A percentile compares a stretch with the other conserved stretches of the same genome.
Conservation (phyloP, 2,888 invertebrate genomes). For the Neria commutata region DNA sequence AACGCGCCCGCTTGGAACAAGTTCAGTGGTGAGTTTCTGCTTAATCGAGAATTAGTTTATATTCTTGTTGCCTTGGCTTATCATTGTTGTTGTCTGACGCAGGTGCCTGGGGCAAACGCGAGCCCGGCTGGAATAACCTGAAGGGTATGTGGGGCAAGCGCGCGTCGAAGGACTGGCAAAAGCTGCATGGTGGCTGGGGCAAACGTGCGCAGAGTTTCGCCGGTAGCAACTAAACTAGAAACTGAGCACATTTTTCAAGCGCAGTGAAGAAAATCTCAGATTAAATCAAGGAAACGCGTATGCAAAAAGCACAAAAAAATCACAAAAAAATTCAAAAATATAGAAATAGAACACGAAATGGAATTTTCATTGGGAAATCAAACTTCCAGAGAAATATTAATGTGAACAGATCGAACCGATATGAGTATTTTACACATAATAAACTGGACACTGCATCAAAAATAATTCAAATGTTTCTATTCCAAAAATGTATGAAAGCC, state of each 20-base stretch:
- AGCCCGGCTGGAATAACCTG: slow-evolving; percentile 79
- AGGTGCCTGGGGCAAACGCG: slow-evolving; percentile 79
- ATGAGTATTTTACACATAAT: no score
- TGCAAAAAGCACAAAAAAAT: not conserved
- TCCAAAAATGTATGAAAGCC: slow-evolving; percentile 55
- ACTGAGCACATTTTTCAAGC: not conserved
- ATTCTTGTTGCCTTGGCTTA: no score
- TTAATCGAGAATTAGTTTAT: not conserved
- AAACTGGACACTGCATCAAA: not conserved
- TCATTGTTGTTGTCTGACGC: no score
- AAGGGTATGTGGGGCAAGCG: slow-evolving; percentile 83
- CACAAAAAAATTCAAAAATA: not conserved
- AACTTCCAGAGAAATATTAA: no score
- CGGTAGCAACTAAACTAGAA: slow-evolving; percentile 35
- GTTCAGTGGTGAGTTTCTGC: slow-evolving; percentile 64
- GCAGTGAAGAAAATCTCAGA: not conserved
- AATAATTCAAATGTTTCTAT: slow-evolving; percentile 26
- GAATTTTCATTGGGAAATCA: no score
- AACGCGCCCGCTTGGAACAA: slow-evolving; percentile 65
- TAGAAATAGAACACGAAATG: not conserved
- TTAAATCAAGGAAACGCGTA: not conserved
- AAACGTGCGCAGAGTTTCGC: slow-evolving; percentile 36
- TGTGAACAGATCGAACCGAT: no score
- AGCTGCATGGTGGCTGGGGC: slow-evolving; percentile 61
- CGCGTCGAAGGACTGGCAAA: slow-evolving; percentile 57